Conservation (phyloP, 2,113 vertebrate species). For the Bos javanicus region DNA sequence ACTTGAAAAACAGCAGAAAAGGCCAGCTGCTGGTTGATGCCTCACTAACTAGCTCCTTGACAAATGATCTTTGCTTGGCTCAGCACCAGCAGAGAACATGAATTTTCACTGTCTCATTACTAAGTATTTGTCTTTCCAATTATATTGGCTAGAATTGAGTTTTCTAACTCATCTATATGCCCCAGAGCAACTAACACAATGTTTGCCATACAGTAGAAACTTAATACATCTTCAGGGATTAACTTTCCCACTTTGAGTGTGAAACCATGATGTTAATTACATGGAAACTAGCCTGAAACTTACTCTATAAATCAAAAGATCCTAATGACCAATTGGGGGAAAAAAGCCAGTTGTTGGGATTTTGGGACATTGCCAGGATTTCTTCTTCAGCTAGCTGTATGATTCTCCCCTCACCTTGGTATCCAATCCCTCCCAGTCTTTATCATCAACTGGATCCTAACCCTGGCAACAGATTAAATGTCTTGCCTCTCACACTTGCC, state of each 20-base stretch:
- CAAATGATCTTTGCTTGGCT: background rate
- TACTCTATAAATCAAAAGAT: background rate
- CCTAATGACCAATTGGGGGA: background rate
- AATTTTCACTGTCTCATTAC: background rate
- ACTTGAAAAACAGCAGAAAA: background rate
- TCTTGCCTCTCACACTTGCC: background rate
- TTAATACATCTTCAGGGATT: background rate
- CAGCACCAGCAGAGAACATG: conserved; percentile 5
- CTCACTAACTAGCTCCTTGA: conserved; percentile 17
- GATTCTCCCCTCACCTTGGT: background rate
- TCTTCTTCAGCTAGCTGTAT: conserved; percentile 18
- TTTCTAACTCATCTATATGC: background rate
- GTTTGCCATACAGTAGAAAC: background rate
- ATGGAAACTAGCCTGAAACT: background rate
- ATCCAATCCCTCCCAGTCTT: background rate
- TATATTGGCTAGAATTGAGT: background rate
- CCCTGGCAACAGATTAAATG: background rate
- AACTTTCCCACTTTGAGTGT: background rate
- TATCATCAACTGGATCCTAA: background rate
- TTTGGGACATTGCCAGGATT: background rate
- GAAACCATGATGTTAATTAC: background rate
- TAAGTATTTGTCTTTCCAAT: conserved; percentile 15
- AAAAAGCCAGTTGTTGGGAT: background rate
- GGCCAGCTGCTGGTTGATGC: background rate
- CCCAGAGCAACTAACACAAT: background rate